A percentile compares a stretch with the other conserved stretches of the same genome.
These are phyloP conservation scores for Sipha maydis DNA, from an alignment of 2,888 invertebrate species.

Conservation along the genomic window DNA sequence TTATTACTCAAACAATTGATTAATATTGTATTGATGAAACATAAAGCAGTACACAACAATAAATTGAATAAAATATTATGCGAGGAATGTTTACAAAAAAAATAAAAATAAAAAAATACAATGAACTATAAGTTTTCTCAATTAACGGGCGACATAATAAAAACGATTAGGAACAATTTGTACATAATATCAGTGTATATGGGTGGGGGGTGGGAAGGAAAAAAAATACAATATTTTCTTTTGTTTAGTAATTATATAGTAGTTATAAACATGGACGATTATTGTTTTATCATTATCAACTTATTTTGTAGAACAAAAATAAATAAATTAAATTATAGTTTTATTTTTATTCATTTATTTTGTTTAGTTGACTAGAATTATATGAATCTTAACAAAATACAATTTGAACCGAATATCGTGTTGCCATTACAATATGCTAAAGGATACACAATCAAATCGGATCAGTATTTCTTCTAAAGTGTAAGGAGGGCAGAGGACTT, in stretches of 20 bases:
- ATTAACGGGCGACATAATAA: conserved; percentile 17
- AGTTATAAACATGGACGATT: conserved; percentile 18
- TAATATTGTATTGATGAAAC: conserved; percentile 20
- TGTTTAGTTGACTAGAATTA: conserved; percentile 57
- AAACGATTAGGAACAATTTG: conserved; percentile 58
- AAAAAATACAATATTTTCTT: conserved; percentile 20
- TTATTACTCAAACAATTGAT: not conserved
- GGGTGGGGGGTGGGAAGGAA: not conserved
- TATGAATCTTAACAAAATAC: conserved; percentile 56
- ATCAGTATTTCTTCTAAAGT: conserved; percentile 32
- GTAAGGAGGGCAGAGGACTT: conserved; percentile 7
- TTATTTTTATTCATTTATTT: conserved; percentile 15
- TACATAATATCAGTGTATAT: conserved; percentile 1
- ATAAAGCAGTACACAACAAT: conserved; percentile 31
- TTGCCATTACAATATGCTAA: conserved; percentile 30
- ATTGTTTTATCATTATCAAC: conserved; percentile 4
- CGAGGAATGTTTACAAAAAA: conserved; percentile 56
- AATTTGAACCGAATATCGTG: conserved; percentile 49
- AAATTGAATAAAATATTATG: conserved; percentile 44
- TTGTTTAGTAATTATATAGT: not conserved
- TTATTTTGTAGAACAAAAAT: conserved; percentile 51
- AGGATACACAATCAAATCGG: conserved; percentile 46
- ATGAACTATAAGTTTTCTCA: conserved; percentile 47
- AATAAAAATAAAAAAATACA: not conserved
- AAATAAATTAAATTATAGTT: conserved; percentile 33